phyloP scores from a whole-genome alignment of 1,140 invertebrate genomes.

The Theocolax elegans region DNA sequence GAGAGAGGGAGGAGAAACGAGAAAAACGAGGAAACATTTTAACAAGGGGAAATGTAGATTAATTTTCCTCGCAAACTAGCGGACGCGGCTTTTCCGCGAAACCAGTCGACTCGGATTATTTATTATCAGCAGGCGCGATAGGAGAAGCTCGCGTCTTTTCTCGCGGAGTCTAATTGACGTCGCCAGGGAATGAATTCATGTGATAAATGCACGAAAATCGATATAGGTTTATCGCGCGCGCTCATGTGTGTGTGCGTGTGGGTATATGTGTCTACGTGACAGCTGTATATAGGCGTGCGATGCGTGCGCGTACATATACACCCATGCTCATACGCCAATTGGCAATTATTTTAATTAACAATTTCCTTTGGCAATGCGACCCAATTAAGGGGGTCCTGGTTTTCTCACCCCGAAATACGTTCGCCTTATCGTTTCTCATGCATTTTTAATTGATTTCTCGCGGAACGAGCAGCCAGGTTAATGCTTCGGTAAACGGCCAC shows the following conservation, averaged over 20 bases:
- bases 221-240: slow-evolving; percentile 47
- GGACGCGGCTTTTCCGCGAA: too few relatives aligned
- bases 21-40: too few relatives aligned
- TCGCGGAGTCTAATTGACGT: slow-evolving; percentile 50
- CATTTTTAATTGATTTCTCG: slow-evolving; percentile 41
- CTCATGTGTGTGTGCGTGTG: slow-evolving; percentile 37
- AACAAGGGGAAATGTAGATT: too few relatives aligned
- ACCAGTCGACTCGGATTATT: too few relatives aligned
- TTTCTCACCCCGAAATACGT: neutral
- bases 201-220: slow-evolving; percentile 52
- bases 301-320: too few relatives aligned
- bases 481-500: slow-evolving; percentile 40
- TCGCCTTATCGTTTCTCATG: neutral
- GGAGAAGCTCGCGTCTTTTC: neutral
- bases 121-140: too few relatives aligned
- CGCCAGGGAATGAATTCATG: slow-evolving; percentile 53
- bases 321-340: slow-evolving; percentile 42
- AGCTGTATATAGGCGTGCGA: too few relatives aligned
- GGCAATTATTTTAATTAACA: slow-evolving; percentile 56
- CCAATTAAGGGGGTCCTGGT: slow-evolving; percentile 28
- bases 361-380: slow-evolving; percentile 37
- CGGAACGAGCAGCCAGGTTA: slow-evolving; percentile 2
- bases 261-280: slow-evolving; percentile 24
- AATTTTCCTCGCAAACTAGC: too few relatives aligned
- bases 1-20: neutral